Percentiles rank a stretch among this genome's conserved stretches.
phyloP scores from a whole-genome alignment of 1,140 invertebrate species.

The Drosophila lacertosa region DNA sequence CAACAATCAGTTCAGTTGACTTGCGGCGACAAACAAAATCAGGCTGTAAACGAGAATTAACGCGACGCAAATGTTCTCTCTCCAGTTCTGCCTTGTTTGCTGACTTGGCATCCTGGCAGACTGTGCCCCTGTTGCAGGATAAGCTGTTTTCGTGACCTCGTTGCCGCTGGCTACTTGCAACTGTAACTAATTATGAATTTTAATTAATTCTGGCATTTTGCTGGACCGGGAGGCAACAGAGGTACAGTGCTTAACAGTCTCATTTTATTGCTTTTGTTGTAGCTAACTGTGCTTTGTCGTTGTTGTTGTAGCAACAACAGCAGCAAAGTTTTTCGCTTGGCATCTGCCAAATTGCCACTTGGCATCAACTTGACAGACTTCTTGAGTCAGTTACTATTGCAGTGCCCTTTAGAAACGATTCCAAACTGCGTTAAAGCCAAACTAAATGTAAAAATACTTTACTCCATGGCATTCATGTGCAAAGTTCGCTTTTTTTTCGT shows the following conservation, averaged over 20 bases:
- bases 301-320: slow-evolving; percentile 2
- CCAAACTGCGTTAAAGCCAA: not conserved
- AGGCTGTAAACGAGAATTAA: slow-evolving; percentile 47
- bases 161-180: slow-evolving; percentile 41
- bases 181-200: slow-evolving; percentile 73
- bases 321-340: not conserved
- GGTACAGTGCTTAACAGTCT: slow-evolving; percentile 12
- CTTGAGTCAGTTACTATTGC: not conserved
- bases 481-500: not conserved
- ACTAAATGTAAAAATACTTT: not conserved
- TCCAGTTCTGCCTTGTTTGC: not conserved
- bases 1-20: slow-evolving; percentile 9
- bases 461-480: not conserved
- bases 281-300: not conserved
- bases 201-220: slow-evolving; percentile 69
- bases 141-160: slow-evolving; percentile 57
- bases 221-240: not conserved
- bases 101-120: slow-evolving; percentile 12
- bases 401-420: not conserved
- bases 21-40: slow-evolving; percentile 33
- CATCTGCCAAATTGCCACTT: slow-evolving; percentile 16
- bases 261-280: slow-evolving; percentile 4
- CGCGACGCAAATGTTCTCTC: not conserved
- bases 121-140: slow-evolving; percentile 29
- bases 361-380: not conserved